Percentiles rank a stretch among this genome's conserved stretches.
These are phyloP conservation scores for Corvus hawaiiensis DNA, from an alignment of 2,113 vertebrate species.

Conservation along the genomic window DNA sequence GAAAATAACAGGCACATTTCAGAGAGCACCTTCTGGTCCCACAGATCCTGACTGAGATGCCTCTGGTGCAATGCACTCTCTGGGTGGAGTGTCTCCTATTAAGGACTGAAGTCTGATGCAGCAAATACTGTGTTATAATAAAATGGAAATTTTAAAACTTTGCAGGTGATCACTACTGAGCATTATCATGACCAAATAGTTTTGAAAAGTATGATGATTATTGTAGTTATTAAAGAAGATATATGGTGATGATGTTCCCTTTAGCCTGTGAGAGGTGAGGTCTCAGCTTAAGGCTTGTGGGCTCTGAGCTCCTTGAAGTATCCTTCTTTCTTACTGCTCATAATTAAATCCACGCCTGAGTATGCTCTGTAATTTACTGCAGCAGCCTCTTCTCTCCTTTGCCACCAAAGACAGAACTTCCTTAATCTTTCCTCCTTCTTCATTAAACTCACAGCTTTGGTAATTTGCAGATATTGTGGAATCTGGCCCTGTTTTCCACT, in stretches of 20 bases:
- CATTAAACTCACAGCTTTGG: slow-evolving; percentile 53
- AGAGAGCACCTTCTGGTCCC: background rate
- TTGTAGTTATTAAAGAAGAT: background rate
- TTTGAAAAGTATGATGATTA: background rate
- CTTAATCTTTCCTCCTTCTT: slow-evolving; percentile 44
- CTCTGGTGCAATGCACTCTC: accelerated
- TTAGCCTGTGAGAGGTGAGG: background rate
- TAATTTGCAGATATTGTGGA: slow-evolving; percentile 47
- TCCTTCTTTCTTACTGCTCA: background rate
- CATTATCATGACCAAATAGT: background rate
- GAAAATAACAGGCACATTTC: background rate
- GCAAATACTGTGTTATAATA: background rate
- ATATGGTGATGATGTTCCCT: background rate
- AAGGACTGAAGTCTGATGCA: background rate
- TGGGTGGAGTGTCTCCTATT: background rate
- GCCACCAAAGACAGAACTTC: slow-evolving; percentile 17
- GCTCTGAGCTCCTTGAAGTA: background rate
- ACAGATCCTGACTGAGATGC: background rate
- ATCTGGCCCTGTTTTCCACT: slow-evolving; percentile 35
- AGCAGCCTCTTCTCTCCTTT: slow-evolving; percentile 19
- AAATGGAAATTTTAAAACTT: background rate
- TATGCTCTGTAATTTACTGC: slow-evolving; percentile 25
- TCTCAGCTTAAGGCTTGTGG: background rate
- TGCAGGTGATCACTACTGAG: background rate
- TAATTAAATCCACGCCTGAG: slow-evolving; percentile 1